phyloP scores from a whole-genome alignment of 2,113 vertebrate genomes.

The Urocolius indicus region DNA sequence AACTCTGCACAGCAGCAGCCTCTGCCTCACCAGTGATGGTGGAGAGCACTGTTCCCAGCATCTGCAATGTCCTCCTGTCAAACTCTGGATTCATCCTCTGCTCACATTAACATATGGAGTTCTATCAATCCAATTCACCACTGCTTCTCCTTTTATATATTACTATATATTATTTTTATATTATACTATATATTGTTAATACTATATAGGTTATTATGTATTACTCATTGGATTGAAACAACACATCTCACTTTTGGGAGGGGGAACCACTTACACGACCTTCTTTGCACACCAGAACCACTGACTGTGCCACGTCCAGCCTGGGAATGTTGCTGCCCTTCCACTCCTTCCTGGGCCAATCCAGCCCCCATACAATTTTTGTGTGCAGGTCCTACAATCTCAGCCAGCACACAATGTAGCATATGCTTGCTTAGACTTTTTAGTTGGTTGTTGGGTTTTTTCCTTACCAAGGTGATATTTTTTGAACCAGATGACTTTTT shows the following conservation, averaged over 20 bases:
- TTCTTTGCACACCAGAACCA: background rate
- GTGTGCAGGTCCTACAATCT: background rate
- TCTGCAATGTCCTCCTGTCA: background rate
- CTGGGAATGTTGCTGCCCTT: background rate
- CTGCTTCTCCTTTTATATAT: background rate
- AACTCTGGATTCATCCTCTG: background rate
- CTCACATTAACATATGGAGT: background rate
- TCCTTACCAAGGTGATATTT: constrained; percentile 4
- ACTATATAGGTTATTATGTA: too few relatives aligned
- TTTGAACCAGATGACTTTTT: constrained; percentile 28
- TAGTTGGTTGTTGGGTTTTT: background rate
- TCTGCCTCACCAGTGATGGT: background rate
- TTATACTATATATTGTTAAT: too few relatives aligned
- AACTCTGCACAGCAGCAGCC: background rate
- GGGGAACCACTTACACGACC: background rate
- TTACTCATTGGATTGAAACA: background rate
- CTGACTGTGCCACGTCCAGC: background rate
- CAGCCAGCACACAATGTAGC: background rate
- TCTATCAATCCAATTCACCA: background rate
- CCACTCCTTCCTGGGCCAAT: background rate
- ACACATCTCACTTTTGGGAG: background rate
- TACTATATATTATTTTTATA: background rate
- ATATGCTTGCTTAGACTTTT: background rate
- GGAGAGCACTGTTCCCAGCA: background rate
- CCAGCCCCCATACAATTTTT: background rate